phyloP scores from a whole-genome alignment of 2,797 vertebrate genomes.

The Oreonectes daqikongensis region DNA sequence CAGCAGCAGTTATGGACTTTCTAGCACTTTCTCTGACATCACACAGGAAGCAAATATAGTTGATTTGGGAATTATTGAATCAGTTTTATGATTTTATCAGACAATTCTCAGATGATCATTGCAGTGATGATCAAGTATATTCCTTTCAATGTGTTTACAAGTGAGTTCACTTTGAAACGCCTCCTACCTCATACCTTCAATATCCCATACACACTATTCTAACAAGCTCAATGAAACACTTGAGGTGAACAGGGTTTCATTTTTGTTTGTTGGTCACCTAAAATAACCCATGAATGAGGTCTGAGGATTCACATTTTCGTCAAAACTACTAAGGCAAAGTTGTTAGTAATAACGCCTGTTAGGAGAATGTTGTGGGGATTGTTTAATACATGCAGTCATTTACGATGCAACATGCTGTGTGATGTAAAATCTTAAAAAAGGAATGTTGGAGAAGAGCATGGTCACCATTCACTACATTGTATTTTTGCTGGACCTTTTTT shows the following conservation, averaged over 20 bases:
- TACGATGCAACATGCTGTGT: background rate
- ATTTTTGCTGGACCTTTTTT: constrained; percentile 32
- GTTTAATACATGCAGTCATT: background rate
- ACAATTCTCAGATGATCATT: constrained; percentile 3
- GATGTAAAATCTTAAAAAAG: background rate
- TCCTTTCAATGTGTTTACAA: constrained; percentile 48
- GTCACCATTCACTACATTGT: background rate
- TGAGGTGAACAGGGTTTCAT: background rate
- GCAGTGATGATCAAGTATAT: constrained; percentile 15
- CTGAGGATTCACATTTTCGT: constrained; percentile 2
- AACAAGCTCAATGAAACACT: background rate
- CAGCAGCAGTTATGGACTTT: constrained; percentile 9
- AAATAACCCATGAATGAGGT: background rate
- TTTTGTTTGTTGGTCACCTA: background rate
- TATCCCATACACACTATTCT: background rate
- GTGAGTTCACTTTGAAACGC: constrained; percentile 11
- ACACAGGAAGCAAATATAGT: constrained; percentile 4
- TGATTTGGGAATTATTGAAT: constrained; percentile 19
- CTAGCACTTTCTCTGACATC: background rate
- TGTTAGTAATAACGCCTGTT: background rate
- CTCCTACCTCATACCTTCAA: constrained; percentile 32
- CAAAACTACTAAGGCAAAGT: background rate
- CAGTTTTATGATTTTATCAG: constrained; percentile 42
- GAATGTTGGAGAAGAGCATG: background rate
- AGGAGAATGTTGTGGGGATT: background rate